Percentiles rank a stretch among this genome's conserved stretches.
These are phyloP conservation scores for Trachelus iudaicus DNA, from an alignment of 2,888 invertebrate species.

Conservation along the genomic window DNA sequence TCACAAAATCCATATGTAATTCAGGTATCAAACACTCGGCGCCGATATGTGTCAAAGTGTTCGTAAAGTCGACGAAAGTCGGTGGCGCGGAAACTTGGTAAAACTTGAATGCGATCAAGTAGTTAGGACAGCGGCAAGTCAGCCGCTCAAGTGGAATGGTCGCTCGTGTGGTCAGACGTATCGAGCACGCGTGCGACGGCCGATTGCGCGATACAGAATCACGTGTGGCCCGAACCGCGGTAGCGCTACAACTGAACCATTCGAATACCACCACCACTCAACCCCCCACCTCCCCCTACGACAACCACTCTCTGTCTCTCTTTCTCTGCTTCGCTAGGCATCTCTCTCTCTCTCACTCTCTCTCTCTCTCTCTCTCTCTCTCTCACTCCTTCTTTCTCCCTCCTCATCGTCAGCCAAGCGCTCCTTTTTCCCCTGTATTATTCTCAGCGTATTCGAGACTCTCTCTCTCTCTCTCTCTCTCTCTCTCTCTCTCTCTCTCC, in stretches of 20 bases:
- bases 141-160: conserved; percentile 35
- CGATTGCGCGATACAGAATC: conserved; percentile 30
- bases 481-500: too few relatives aligned
- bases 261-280: conserved; percentile 49
- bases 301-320: conserved; percentile 28
- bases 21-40: neutral
- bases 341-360: conserved; percentile 27
- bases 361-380: too few relatives aligned
- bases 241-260: conserved; percentile 61
- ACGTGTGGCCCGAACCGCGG: conserved; percentile 55
- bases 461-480: too few relatives aligned
- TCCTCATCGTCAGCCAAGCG: conserved; percentile 14
- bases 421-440: neutral
- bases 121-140: neutral
- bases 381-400: conserved; percentile 27
- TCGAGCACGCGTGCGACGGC: conserved; percentile 13
- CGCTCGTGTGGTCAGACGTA: conserved; percentile 42
- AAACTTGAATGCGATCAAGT: neutral
- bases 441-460: neutral
- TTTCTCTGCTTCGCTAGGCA: conserved; percentile 20
- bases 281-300: conserved; percentile 26
- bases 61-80: neutral
- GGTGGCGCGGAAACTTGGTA: neutral
- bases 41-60: neutral
- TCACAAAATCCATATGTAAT: neutral